A percentile compares a stretch with the other conserved stretches of the same genome.
Evolutionary conservation across 2,113 vertebrate genomes (phyloP).

Genomic region (Paradisaea rubra): DNA sequence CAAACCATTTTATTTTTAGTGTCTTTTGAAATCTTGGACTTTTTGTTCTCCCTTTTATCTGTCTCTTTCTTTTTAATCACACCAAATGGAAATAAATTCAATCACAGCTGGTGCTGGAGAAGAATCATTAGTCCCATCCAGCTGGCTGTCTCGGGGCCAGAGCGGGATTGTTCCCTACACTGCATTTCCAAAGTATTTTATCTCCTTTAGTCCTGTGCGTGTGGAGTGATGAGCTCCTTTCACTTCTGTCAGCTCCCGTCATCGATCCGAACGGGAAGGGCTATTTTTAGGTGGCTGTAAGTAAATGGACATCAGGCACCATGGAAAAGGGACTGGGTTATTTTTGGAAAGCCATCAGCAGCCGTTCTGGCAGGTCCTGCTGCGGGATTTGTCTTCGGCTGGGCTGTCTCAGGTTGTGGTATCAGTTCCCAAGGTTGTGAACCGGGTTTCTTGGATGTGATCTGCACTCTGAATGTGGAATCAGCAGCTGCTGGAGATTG

Average conservation of each 20-base stretch:
- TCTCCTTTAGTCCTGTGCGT: neutral
- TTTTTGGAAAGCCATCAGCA: neutral
- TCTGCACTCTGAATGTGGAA: neutral
- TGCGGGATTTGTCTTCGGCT: neutral
- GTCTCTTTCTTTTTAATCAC: constrained; percentile 23
- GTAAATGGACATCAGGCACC: neutral
- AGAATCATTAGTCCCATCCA: constrained; percentile 30
- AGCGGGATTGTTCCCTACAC: neutral
- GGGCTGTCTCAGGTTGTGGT: neutral
- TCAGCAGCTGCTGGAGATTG: neutral
- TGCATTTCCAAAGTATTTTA: neutral
- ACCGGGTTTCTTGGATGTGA: neutral
- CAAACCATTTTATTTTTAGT: constrained; percentile 29
- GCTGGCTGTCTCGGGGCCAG: neutral
- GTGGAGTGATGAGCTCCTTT: neutral
- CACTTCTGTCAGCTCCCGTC: neutral
- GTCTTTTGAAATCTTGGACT: constrained; percentile 15
- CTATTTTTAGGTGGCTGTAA: constrained; percentile 32
- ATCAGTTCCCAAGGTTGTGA: neutral
- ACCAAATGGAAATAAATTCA: constrained; percentile 23
- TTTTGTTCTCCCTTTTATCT: constrained; percentile 50
- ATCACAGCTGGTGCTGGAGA: constrained; percentile 34
- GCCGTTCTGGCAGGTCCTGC: neutral
- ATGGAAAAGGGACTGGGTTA: neutral
- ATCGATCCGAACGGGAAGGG: neutral